Evolutionary conservation across 2,113 vertebrate genomes (phyloP).

Genomic region (Heterotilapia buettikoferi): DNA sequence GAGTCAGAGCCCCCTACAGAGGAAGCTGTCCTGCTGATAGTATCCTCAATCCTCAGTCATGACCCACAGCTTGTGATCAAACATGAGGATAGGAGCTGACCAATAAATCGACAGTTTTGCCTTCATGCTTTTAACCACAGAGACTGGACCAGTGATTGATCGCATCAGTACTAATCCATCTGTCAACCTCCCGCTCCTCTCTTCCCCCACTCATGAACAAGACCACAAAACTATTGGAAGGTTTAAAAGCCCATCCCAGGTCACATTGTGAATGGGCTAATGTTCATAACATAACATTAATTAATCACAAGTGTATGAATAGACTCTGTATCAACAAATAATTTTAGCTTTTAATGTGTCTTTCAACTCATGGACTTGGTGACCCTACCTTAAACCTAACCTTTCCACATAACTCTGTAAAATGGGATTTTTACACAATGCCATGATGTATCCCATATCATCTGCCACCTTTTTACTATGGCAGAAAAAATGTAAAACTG

Average conservation of each 20-base stretch:
- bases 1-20: accelerated
- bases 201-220: background rate
- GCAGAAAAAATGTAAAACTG: background rate
- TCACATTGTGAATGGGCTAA: background rate
- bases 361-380: background rate
- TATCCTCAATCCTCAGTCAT: background rate
- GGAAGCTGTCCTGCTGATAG: background rate
- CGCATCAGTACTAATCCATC: background rate
- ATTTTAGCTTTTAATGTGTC: background rate
- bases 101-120: background rate
- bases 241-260: background rate
- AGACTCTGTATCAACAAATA: background rate
- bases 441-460: background rate
- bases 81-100: background rate
- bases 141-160: background rate
- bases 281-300: background rate
- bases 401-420: background rate
- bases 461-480: background rate
- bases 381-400: background rate
- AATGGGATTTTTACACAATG: background rate
- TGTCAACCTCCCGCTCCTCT: background rate
- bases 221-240: background rate
- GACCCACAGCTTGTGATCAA: background rate
- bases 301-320: background rate
- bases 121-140: background rate